A percentile compares a stretch with the other conserved stretches of the same genome.
These are phyloP conservation scores for Xylota sylvarum DNA, from an alignment of 2,888 invertebrate species.

Conservation along the genomic window DNA sequence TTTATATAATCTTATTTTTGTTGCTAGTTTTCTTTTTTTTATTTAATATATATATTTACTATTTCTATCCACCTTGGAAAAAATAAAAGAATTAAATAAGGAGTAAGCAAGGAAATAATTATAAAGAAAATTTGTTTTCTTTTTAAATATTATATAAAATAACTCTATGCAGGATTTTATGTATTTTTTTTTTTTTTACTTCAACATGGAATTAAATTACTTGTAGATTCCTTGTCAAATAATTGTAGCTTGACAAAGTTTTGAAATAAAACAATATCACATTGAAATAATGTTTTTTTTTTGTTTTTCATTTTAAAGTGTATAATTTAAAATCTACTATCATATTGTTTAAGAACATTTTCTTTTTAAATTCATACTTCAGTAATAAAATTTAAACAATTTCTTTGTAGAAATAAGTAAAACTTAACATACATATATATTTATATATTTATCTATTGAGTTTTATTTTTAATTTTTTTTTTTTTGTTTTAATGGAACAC, in stretches of 20 bases:
- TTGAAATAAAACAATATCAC: constrained; percentile 62
- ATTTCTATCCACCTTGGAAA: constrained; percentile 44
- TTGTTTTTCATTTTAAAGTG: constrained; percentile 28
- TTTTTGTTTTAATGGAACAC: constrained; percentile 71
- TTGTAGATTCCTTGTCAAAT: constrained; percentile 20
- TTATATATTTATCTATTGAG: constrained; percentile 75
- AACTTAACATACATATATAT: constrained; percentile 68
- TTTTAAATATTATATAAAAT: constrained; percentile 6
- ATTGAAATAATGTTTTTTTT: constrained; percentile 51
- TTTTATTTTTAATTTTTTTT: constrained; percentile 64
- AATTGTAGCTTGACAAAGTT: constrained; percentile 21
- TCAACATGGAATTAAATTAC: constrained; percentile 51
- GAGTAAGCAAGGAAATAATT: constrained; percentile 15
- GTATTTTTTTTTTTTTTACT: constrained; percentile 46
- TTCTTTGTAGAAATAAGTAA: constrained; percentile 58
- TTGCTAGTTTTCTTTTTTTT: constrained; percentile 3
- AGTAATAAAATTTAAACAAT: constrained; percentile 55
- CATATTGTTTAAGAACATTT: constrained; percentile 27
- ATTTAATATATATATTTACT: constrained; percentile 27
- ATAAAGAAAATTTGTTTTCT: not conserved
- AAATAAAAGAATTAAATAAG: constrained; percentile 2
- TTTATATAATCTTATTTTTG: constrained; percentile 12
- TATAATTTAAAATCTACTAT: constrained; percentile 56
- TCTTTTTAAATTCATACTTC: constrained; percentile 22
- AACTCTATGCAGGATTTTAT: constrained; percentile 5